phyloP scores from a whole-genome alignment of 2,113 vertebrate species.

The Hoplias malabaricus region DNA sequence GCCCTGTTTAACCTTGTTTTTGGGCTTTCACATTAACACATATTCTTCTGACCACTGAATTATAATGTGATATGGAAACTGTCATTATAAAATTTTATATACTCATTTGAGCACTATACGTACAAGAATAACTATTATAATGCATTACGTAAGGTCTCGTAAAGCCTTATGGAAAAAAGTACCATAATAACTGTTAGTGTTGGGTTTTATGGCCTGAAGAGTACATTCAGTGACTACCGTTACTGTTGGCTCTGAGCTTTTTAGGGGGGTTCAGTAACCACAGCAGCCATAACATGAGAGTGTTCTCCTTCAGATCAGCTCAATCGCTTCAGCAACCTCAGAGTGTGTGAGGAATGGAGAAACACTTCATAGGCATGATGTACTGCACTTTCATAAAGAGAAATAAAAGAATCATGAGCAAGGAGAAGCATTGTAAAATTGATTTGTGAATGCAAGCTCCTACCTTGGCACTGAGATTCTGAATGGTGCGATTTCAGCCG shows the following conservation, averaged over 20 bases:
- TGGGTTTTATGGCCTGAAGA: conserved; percentile 10
- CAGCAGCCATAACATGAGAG: background rate
- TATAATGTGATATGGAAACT: too few relatives aligned
- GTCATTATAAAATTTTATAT: too few relatives aligned
- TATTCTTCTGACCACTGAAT: too few relatives aligned
- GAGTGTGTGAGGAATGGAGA: conserved; percentile 10
- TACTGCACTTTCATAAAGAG: conserved; percentile 26
- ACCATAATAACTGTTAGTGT: too few relatives aligned
- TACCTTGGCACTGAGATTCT: conserved; percentile 96
- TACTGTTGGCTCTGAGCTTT: conserved; percentile 14
- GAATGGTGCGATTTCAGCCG: conserved; percentile 98
- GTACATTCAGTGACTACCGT: background rate
- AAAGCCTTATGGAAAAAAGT: too few relatives aligned
- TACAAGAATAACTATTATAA: too few relatives aligned
- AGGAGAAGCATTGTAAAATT: conserved; percentile 33
- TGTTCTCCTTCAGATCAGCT: conserved; percentile 11
- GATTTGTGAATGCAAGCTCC: conserved; percentile 60
- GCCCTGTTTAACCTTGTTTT: too few relatives aligned
- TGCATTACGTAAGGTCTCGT: too few relatives aligned
- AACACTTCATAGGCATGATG: conserved; percentile 17
- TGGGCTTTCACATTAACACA: too few relatives aligned
- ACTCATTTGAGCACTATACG: too few relatives aligned
- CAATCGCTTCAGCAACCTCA: conserved; percentile 22
- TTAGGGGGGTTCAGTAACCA: conserved; percentile 29
- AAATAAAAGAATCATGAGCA: conserved; percentile 51